Evolutionary conservation across 2,888 invertebrate genomes (phyloP).

Genomic region (Imbricaverruca yamaguchii): DNA sequence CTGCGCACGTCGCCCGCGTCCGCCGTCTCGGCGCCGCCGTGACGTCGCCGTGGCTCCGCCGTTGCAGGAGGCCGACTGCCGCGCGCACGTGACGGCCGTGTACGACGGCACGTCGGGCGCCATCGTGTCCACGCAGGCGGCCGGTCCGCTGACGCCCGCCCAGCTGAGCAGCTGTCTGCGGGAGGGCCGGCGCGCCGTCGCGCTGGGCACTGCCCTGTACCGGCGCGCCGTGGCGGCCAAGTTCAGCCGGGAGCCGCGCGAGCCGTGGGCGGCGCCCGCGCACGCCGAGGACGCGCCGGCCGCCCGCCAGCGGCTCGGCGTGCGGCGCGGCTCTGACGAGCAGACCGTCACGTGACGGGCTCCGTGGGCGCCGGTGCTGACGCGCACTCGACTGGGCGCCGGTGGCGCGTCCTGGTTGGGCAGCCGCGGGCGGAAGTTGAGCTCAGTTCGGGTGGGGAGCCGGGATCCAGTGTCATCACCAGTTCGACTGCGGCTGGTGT

Average conservation of each 20-base stretch:
- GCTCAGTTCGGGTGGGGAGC: no score
- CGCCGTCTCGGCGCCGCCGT: no score
- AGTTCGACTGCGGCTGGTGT: no score
- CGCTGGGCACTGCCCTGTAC: neutral
- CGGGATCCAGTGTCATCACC: no score
- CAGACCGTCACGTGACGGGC: no score
- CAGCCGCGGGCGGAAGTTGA: no score
- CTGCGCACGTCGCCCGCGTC: no score
- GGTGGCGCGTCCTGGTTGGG: no score
- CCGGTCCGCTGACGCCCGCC: neutral
- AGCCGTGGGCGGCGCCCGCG: constrained; percentile 1
- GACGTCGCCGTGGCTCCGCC: no score
- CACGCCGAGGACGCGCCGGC: neutral
- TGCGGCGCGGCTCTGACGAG: no score
- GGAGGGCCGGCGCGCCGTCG: neutral
- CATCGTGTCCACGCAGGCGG: neutral
- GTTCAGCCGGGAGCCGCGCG: neutral
- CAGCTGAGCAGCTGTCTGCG: neutral
- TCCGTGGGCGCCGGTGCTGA: no score
- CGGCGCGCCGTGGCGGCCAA: neutral
- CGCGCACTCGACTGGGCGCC: no score
- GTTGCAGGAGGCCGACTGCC: neutral
- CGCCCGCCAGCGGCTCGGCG: neutral
- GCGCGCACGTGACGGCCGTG: neutral
- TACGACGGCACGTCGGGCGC: neutral